These are phyloP conservation scores for Betta splendens DNA, from an alignment of 2,797 vertebrate genomes.

Conservation along the genomic window DNA sequence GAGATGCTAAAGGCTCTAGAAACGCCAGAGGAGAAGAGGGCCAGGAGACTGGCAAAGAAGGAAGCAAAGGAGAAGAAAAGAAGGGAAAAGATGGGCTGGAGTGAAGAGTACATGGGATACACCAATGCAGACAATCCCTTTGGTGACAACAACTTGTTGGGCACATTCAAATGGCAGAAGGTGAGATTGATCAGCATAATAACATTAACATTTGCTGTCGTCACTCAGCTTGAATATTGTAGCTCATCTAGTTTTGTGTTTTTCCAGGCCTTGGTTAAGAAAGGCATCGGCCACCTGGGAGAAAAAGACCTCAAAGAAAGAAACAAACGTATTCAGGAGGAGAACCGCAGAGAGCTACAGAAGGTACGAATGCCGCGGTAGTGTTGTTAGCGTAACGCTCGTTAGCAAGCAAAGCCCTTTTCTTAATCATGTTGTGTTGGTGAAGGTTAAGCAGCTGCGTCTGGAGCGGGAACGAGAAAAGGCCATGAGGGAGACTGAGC, in stretches of 20 bases:
- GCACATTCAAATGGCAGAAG: slow-evolving; percentile 98
- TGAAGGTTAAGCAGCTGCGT: slow-evolving; percentile 95
- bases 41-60: slow-evolving; percentile 94
- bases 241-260: neutral
- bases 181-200: slow-evolving; percentile 62
- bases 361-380: slow-evolving; percentile 81
- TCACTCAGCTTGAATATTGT: neutral
- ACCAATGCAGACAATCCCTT: slow-evolving; percentile 99
- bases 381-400: neutral
- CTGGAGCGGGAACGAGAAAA: slow-evolving; percentile 96
- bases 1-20: slow-evolving; percentile 95
- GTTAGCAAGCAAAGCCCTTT: neutral
- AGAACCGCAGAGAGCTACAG: slow-evolving; percentile 96
- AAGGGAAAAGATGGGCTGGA: slow-evolving; percentile 99
- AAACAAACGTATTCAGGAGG: slow-evolving; percentile 96
- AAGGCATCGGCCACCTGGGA: slow-evolving; percentile 94
- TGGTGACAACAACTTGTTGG: slow-evolving; percentile 96
- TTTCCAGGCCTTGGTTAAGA: slow-evolving; percentile 90
- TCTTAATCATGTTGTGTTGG: neutral
- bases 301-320: slow-evolving; percentile 97
- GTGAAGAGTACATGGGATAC: slow-evolving; percentile 99
- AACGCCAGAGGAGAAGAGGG: slow-evolving; percentile 95
- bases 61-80: slow-evolving; percentile 97
- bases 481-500: slow-evolving; percentile 94
- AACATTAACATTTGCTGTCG: neutral